Conservation (phyloP, 2,888 invertebrate species). For the Eilema caniola region DNA sequence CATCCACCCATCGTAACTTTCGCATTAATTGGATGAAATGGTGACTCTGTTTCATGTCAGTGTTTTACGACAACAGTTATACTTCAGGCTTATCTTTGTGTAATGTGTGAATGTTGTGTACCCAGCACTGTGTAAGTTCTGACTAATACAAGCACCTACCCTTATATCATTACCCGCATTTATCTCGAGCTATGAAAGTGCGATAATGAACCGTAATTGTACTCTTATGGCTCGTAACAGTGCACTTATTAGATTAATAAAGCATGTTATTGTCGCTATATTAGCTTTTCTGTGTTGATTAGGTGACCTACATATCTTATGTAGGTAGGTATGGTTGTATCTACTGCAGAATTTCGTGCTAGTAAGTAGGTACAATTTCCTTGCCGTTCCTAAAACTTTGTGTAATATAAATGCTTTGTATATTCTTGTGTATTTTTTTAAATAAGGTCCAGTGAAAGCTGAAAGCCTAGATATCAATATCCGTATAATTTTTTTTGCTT, state of each 20-base stretch:
- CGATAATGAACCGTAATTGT: not conserved
- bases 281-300: not conserved
- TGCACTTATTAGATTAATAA: slow-evolving; percentile 1
- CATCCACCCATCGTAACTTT: not conserved
- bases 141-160: not conserved
- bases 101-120: not conserved
- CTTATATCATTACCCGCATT: not conserved
- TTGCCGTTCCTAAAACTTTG: too few species aligned
- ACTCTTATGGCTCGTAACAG: not conserved
- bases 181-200: not conserved
- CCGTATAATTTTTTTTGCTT: too few species aligned
- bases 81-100: not conserved
- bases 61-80: too few species aligned
- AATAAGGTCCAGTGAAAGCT: too few species aligned
- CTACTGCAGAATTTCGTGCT: too few species aligned
- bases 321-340: too few species aligned
- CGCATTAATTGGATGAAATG: not conserved
- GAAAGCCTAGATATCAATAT: too few species aligned
- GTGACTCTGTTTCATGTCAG: not conserved
- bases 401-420: too few species aligned
- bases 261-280: not conserved
- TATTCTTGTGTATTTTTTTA: too few species aligned
- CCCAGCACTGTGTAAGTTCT: not conserved
- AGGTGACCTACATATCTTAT: not conserved
- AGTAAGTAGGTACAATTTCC: too few species aligned